These are phyloP conservation scores for Pelodytes ibericus DNA, from an alignment of 2,797 vertebrate species.

Conservation along the genomic window DNA sequence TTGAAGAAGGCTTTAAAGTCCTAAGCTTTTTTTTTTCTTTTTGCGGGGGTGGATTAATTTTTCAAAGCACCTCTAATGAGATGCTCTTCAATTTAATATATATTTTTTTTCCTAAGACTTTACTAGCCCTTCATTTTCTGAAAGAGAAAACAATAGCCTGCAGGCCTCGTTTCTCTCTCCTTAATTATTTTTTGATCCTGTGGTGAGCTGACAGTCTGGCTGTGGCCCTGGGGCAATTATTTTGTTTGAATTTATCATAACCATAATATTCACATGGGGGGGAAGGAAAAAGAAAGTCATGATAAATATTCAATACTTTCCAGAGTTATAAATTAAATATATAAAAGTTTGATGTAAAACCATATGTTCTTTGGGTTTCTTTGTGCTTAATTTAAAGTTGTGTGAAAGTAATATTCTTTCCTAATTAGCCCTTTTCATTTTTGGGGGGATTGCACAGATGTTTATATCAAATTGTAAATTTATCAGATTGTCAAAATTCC, in stretches of 20 bases:
- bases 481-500: no score
- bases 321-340: constrained; percentile 41
- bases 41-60: background rate
- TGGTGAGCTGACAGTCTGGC: constrained; percentile 43
- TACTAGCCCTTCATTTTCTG: constrained; percentile 22
- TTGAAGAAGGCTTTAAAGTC: constrained; percentile 36
- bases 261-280: constrained; percentile 30
- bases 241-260: constrained; percentile 40
- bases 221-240: constrained; percentile 30
- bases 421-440: background rate
- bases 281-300: constrained; percentile 24
- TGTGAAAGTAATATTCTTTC: background rate
- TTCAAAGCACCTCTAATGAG: constrained; percentile 41
- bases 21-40: background rate
- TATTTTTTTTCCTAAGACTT: constrained; percentile 33
- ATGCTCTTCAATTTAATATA: constrained; percentile 23
- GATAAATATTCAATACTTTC: constrained; percentile 41
- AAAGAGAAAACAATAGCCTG: constrained; percentile 39
- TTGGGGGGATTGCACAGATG: background rate
- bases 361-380: background rate
- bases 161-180: constrained; percentile 23
- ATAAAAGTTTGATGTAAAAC: constrained; percentile 7
- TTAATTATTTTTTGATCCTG: constrained; percentile 53
- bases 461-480: no score
- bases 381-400: background rate